Percentiles rank a stretch among this genome's conserved stretches.
These are phyloP conservation scores for Zapus hudsonius DNA, from an alignment of 2,113 vertebrate species.

Conservation along the genomic window DNA sequence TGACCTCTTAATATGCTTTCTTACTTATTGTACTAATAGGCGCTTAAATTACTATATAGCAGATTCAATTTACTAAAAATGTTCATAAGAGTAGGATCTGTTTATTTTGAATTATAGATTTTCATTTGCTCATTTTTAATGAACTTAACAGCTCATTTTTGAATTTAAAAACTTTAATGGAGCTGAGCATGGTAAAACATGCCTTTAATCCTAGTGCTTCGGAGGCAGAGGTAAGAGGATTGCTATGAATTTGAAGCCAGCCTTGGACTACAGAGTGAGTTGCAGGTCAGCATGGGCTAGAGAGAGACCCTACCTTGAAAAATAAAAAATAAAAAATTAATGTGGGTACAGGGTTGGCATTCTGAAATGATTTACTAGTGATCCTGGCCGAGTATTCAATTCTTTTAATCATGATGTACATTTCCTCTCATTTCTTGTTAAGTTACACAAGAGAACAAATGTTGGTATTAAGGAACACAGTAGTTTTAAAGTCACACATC, in stretches of 20 bases:
- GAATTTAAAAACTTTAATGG: conserved; percentile 25
- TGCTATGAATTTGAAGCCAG: too few relatives aligned
- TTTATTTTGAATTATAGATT: neutral
- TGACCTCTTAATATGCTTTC: neutral
- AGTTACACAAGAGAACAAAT: neutral
- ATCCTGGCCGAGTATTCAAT: neutral
- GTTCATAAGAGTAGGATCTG: neutral
- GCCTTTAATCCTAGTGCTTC: too few relatives aligned
- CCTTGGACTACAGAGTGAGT: too few relatives aligned
- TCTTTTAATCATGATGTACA: neutral
- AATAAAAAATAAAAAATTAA: too few relatives aligned
- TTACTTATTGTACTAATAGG: neutral
- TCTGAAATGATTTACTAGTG: conserved; percentile 6
- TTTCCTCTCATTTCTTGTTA: neutral
- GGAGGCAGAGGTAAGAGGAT: too few relatives aligned
- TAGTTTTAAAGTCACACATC: conserved; percentile 9
- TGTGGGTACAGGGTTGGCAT: neutral
- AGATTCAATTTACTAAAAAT: conserved; percentile 17
- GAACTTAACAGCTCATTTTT: too few relatives aligned
- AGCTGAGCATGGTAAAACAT: neutral
- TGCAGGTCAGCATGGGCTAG: too few relatives aligned
- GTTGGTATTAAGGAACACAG: neutral
- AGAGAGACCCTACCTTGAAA: too few relatives aligned
- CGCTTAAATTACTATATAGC: neutral
- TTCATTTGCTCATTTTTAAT: neutral